phyloP scores from a whole-genome alignment of 2,888 invertebrate genomes.

The Rhagonycha fulva region DNA sequence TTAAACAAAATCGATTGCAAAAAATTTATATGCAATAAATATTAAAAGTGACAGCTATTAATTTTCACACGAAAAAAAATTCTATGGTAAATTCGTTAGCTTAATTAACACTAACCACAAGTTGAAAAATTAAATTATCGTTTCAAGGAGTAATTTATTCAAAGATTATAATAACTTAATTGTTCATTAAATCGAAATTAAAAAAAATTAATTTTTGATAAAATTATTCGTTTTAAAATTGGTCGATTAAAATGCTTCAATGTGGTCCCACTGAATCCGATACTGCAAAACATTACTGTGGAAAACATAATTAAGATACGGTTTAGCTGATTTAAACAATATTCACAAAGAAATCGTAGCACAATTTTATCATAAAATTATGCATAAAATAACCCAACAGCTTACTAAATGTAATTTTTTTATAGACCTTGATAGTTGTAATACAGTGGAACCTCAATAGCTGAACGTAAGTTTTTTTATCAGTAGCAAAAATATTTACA shows the following conservation, averaged over 20 bases:
- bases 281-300: background rate
- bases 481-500: too few species aligned
- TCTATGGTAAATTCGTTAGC: background rate
- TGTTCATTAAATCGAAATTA: background rate
- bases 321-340: background rate
- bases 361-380: background rate
- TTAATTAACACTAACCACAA: background rate
- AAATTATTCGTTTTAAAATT: background rate
- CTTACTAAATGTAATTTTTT: background rate
- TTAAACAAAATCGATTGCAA: background rate
- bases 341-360: too few species aligned
- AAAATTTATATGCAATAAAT: background rate
- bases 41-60: background rate
- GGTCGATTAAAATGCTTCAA: background rate
- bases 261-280: background rate
- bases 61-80: background rate
- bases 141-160: background rate
- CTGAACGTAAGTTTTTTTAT: too few species aligned
- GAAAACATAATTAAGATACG: background rate
- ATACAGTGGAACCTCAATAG: background rate
- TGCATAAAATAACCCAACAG: background rate
- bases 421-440: background rate
- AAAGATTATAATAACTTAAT: background rate
- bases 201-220: background rate
- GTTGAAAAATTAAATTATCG: background rate